Evolutionary conservation across 2,113 vertebrate genomes (phyloP).

Genomic region (Nyctibius bracteatus): DNA sequence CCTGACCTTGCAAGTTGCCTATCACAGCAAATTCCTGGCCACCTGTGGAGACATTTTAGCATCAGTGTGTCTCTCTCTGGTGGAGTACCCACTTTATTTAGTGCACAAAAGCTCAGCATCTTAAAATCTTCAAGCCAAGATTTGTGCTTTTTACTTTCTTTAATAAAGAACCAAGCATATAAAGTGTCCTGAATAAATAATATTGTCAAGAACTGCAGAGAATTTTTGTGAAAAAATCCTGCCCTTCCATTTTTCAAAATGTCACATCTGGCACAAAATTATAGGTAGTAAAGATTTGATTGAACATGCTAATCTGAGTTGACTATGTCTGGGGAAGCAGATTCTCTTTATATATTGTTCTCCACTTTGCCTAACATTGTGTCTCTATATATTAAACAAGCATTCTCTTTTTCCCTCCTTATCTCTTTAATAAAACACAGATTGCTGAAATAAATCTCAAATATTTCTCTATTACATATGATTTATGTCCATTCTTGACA

Average conservation of each 20-base stretch:
- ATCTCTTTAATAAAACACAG: background rate
- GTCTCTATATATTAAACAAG: background rate
- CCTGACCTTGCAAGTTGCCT: background rate
- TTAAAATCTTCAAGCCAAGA: background rate
- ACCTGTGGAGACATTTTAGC: background rate
- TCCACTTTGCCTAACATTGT: background rate
- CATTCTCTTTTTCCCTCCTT: background rate
- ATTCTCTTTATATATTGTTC: background rate
- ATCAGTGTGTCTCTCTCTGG: background rate
- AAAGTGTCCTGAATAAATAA: background rate
- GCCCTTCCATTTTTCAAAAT: background rate
- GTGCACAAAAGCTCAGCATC: background rate
- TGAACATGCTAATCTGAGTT: background rate
- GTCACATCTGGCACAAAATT: background rate
- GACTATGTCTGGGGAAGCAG: background rate
- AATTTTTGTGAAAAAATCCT: background rate
- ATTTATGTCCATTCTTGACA: background rate
- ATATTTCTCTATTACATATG: background rate
- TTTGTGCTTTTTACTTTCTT: background rate
- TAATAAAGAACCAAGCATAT: background rate
- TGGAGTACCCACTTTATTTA: background rate
- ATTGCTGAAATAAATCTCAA: constrained; percentile 17
- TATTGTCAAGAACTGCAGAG: background rate
- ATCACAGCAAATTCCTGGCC: background rate
- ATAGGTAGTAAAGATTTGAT: background rate